A percentile compares a stretch with the other conserved stretches of the same genome.
phyloP scores from a whole-genome alignment of 2,113 vertebrate genomes.

The Protobothrops flavoviridis region DNA sequence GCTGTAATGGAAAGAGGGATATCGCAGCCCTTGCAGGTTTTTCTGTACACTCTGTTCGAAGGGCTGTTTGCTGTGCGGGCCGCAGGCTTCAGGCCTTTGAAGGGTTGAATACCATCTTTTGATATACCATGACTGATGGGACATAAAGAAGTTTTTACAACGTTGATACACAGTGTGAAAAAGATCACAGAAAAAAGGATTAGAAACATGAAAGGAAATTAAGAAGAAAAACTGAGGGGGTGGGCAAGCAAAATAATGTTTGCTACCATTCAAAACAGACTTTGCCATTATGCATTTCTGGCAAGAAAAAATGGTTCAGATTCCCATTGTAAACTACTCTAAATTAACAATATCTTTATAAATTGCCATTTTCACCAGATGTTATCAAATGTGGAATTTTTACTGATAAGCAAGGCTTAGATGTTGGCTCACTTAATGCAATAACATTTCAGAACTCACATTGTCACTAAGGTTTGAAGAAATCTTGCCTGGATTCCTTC shows the following conservation, averaged over 20 bases:
- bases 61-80: slow-evolving; percentile 96
- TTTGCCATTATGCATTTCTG: slow-evolving; percentile 28
- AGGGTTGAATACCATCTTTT: slow-evolving; percentile 99
- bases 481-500: not conserved
- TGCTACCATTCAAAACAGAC: slow-evolving; percentile 78
- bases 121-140: slow-evolving; percentile 86
- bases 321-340: not conserved
- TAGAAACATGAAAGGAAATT: slow-evolving; percentile 52
- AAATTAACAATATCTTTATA: not conserved
- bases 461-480: not conserved
- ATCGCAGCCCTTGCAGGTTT: slow-evolving; percentile 81
- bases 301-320: fast-evolving
- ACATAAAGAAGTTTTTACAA: slow-evolving; percentile 63
- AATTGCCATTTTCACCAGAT: not conserved
- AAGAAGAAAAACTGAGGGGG: slow-evolving; percentile 34
- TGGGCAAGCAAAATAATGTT: slow-evolving; percentile 48
- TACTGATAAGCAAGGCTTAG: not conserved
- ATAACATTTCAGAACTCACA: not conserved
- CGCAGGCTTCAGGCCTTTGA: slow-evolving; percentile 99
- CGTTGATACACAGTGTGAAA: slow-evolving; percentile 56
- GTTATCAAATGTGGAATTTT: slow-evolving; percentile 11
- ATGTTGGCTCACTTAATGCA: not conserved
- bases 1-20: slow-evolving; percentile 55
- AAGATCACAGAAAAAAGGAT: slow-evolving; percentile 44
- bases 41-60: slow-evolving; percentile 86